Evolutionary conservation across 2,797 vertebrate species (phyloP).

Genomic region (Arvicola amphibius): DNA sequence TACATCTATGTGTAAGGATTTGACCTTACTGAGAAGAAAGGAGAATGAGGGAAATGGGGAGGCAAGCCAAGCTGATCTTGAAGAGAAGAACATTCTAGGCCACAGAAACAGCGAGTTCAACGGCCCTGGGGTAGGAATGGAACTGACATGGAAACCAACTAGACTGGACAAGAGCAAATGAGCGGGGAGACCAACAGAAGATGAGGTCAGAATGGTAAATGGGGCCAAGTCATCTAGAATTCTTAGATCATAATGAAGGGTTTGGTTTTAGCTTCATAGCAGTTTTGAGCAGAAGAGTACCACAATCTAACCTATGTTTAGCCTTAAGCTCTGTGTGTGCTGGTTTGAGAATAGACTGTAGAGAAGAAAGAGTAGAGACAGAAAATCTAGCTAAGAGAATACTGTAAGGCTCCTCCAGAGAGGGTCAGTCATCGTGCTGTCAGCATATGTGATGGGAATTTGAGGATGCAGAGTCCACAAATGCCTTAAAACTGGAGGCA

Average conservation of each 20-base stretch:
- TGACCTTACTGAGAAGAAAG: not conserved
- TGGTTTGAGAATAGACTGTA: not conserved
- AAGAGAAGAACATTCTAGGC: not conserved
- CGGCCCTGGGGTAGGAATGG: not conserved
- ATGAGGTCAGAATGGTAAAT: constrained; percentile 3
- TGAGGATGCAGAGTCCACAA: not conserved
- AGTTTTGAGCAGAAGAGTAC: constrained; percentile 24
- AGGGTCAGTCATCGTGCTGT: not conserved
- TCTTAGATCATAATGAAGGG: constrained; percentile 23
- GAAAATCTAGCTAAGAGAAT: not conserved
- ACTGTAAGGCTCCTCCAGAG: not conserved
- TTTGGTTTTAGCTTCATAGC: not conserved
- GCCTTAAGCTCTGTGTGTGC: not conserved
- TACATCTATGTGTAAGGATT: not conserved
- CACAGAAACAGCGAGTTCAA: not conserved
- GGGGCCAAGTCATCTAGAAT: constrained; percentile 10
- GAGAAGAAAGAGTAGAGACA: not conserved
- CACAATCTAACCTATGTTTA: not conserved
- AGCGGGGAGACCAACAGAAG: not conserved
- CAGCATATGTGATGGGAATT: not conserved
- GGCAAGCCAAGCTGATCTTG: not conserved
- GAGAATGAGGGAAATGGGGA: not conserved
- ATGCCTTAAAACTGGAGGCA: not conserved
- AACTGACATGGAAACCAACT: not conserved
- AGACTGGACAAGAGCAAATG: not conserved